Percentiles rank a stretch among this genome's conserved stretches.
These are phyloP conservation scores for Eumerus sabulonum DNA, from an alignment of 2,888 invertebrate genomes.

Conservation along the genomic window DNA sequence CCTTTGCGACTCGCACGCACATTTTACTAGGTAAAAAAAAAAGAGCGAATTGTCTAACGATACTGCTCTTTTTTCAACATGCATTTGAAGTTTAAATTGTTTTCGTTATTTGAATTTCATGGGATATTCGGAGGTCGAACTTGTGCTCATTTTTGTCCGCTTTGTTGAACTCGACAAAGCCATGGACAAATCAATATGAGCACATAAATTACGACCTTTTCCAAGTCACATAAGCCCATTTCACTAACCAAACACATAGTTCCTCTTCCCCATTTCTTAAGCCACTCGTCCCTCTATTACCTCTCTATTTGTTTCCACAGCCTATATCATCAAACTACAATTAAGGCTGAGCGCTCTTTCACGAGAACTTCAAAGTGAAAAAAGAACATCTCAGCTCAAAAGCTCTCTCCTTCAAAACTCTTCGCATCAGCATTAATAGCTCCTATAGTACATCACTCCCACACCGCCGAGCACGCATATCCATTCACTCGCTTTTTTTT, in stretches of 20 bases:
- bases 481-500: not conserved
- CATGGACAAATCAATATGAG: too few species aligned
- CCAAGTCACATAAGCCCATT: not conserved
- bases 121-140: too few species aligned
- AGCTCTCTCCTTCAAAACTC: slow-evolving; percentile 25
- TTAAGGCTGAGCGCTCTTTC: slow-evolving; percentile 36
- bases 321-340: slow-evolving; percentile 51
- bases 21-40: too few species aligned
- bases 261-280: not conserved
- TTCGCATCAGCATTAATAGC: slow-evolving; percentile 55
- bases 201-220: too few species aligned
- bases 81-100: too few species aligned
- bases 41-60: too few species aligned
- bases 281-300: slow-evolving; percentile 9
- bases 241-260: not conserved
- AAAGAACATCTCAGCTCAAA: slow-evolving; percentile 41
- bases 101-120: too few species aligned
- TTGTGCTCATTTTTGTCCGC: too few species aligned
- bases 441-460: slow-evolving; percentile 41
- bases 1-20: too few species aligned
- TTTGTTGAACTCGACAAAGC: too few species aligned
- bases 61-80: too few species aligned
- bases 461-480: not conserved
- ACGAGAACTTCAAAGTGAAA: slow-evolving; percentile 11
- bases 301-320: slow-evolving; percentile 29